Base-by-base conservation (phyloP, 2,888 invertebrate genomes). In the Chelonus formosanus region DNA sequence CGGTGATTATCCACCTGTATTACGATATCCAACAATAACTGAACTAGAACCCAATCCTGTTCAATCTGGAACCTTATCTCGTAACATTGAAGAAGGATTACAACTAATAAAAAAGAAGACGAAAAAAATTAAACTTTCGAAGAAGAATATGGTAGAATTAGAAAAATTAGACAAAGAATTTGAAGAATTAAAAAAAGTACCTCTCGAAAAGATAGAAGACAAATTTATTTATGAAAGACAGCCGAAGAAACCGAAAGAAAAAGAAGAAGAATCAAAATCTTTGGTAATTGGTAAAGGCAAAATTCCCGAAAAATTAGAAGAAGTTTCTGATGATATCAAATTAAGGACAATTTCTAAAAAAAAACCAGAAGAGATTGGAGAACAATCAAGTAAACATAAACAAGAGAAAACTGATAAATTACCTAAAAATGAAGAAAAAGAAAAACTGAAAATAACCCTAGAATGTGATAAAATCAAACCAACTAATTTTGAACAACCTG, bases 71-170 rank as follows among this genome's bases (percentile, higher is more conserved):
- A 88, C 91, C 70, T 80, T 93, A 47, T 92, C 92, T 0, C 87
- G 91, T 76, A 91, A 90, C 79, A 86, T 90, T 5, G 88, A 90
- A 83, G 92, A 92, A 80, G 92, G 91, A 5, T 85, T 88, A 68
- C 86, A 90, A 79, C 81, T 90, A 7, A 84, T 90, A 55, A 91
- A 89, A 80, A 88, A 86, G 65, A 86, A 88, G 69, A 85, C 86
- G 2, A 89, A 88, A 74, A 86, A 88, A 75, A 85, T 87, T 3
- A 87, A 87, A 73, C 80, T 89, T 48, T 85, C 87, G 0, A 89
- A 89, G 54, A 82, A 87, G 63, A 86, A 88, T 73, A 85, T 86
- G 75, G 84, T 84, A 0, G 86, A 88, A 70, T 81, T 90, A 50
- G 90, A 91, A 80, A 87, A 88, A 75, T 85, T 89, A 69, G 87